These are phyloP conservation scores for Progne subis DNA, from an alignment of 2,113 vertebrate species.

Conservation along the genomic window DNA sequence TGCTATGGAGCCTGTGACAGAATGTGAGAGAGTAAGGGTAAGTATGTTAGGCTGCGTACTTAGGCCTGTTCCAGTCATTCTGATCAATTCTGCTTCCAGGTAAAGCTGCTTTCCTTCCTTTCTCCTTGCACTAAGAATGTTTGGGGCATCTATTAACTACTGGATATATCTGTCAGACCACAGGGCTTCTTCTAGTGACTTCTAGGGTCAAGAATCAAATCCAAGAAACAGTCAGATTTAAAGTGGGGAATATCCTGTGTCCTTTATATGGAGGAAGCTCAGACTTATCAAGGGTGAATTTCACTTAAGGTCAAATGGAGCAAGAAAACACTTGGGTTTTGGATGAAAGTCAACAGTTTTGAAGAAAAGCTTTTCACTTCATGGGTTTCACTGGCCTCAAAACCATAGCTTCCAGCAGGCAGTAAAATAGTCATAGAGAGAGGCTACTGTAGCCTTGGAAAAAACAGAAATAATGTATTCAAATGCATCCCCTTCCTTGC, in stretches of 20 bases:
- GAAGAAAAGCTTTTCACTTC: neutral
- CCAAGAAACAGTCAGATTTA: neutral
- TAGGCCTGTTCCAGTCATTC: neutral
- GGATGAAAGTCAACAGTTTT: neutral
- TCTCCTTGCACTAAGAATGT: neutral
- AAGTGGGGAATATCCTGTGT: neutral
- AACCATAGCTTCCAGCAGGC: neutral
- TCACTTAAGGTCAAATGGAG: neutral
- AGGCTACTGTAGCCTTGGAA: neutral
- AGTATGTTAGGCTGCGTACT: neutral
- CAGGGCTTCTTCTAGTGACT: neutral
- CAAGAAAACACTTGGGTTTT: neutral
- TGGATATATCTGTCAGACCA: neutral
- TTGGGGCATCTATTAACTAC: neutral
- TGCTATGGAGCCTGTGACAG: neutral
- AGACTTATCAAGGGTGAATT: neutral
- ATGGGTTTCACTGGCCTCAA: neutral
- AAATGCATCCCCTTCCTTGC: neutral
- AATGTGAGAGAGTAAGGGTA: neutral
- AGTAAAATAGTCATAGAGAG: neutral
- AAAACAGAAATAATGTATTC: neutral
- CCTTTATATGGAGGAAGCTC: neutral
- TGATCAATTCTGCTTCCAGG: neutral
- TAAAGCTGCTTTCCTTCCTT: neutral
- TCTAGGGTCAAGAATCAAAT: neutral